These are phyloP conservation scores for Oncorhynchus tshawytscha DNA, from an alignment of 2,113 vertebrate genomes.

Conservation along the genomic window DNA sequence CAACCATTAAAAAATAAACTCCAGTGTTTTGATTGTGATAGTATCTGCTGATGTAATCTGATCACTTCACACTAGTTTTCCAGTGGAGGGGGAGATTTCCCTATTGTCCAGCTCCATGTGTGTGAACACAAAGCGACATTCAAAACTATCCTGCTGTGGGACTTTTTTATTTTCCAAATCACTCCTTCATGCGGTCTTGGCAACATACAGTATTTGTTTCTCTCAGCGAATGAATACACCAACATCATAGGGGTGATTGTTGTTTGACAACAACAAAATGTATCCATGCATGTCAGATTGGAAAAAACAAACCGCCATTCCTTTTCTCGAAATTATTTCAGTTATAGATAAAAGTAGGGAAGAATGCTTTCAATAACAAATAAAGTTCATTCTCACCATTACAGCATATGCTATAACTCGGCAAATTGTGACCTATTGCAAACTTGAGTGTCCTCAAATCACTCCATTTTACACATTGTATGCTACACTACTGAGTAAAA, in stretches of 20 bases:
- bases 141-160: conserved; percentile 34
- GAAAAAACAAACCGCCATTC: conserved; percentile 6
- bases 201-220: conserved; percentile 29
- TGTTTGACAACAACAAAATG: conserved; percentile 11
- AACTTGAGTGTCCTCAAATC: background rate
- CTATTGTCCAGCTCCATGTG: conserved; percentile 42
- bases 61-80: conserved; percentile 29
- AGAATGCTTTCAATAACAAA: conserved; percentile 24
- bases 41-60: conserved; percentile 35
- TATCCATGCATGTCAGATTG: background rate
- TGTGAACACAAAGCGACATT: conserved; percentile 37
- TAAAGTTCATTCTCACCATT: conserved; percentile 5
- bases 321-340: background rate
- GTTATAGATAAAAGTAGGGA: background rate
- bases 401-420: background rate
- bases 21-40: conserved; percentile 30
- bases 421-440: background rate
- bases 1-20: conserved; percentile 30
- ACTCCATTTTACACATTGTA: background rate
- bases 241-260: conserved; percentile 26
- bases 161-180: conserved; percentile 36
- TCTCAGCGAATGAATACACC: background rate
- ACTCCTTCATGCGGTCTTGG: conserved; percentile 21
- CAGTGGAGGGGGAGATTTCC: conserved; percentile 20
- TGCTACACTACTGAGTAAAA: too few species aligned